phyloP scores from a whole-genome alignment of 2,888 invertebrate species.

The Noctuana brunneofusca region DNA sequence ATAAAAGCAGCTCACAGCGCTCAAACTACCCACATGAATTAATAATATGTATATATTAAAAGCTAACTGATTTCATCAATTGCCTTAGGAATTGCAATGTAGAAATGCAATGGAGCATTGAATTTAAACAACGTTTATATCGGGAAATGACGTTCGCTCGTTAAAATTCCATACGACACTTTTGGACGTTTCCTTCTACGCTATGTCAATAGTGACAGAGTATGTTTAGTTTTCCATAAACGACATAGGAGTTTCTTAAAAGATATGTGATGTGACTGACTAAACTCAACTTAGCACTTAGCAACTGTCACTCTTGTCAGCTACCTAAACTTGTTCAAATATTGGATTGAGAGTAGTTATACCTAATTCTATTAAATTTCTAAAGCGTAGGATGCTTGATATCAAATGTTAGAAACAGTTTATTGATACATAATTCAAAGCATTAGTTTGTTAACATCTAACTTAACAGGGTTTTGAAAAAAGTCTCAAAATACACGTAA shows the following conservation, averaged over 20 bases:
- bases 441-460: no score
- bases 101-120: slow-evolving; percentile 8
- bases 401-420: no score
- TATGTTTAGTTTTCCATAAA: slow-evolving; percentile 17
- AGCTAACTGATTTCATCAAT: slow-evolving; percentile 2
- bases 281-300: background rate
- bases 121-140: slow-evolving; percentile 21
- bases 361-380: no score
- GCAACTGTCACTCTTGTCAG: no score
- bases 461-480: no score
- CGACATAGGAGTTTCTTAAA: slow-evolving; percentile 7
- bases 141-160: slow-evolving; percentile 24
- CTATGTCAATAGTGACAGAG: slow-evolving; percentile 26
- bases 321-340: slow-evolving; percentile 2
- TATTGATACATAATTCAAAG: no score
- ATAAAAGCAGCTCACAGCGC: background rate
- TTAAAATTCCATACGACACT: slow-evolving; percentile 30
- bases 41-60: background rate
- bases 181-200: slow-evolving; percentile 11
- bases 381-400: no score
- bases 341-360: no score
- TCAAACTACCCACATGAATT: background rate
- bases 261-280: slow-evolving; percentile 12
- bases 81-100: slow-evolving; percentile 11
- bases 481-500: no score